A percentile compares a stretch with the other conserved stretches of the same genome.
These are phyloP conservation scores for Taeniopygia guttata DNA, from an alignment of 2,797 vertebrate species.

Conservation along the genomic window DNA sequence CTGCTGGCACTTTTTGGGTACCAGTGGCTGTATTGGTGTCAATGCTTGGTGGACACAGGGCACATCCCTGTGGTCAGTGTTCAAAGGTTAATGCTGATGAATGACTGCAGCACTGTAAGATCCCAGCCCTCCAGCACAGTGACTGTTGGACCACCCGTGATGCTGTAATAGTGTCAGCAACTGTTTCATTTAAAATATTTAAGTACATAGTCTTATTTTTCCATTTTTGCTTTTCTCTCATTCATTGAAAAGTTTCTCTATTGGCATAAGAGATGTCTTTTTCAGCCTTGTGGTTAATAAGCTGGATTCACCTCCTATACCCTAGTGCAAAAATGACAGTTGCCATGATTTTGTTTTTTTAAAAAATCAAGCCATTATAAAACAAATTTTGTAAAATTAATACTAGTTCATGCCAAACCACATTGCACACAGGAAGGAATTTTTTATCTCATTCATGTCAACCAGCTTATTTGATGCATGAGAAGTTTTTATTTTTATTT, in stretches of 20 bases:
- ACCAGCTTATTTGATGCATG: background rate
- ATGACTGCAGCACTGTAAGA: background rate
- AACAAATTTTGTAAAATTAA: background rate
- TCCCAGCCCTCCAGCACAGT: background rate
- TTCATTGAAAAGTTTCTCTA: background rate
- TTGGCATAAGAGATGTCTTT: background rate
- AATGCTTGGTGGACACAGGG: rapidly evolving
- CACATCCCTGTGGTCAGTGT: background rate
- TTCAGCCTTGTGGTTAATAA: background rate
- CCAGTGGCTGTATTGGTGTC: no score
- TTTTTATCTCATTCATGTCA: background rate
- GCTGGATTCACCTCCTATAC: background rate
- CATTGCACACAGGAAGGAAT: background rate
- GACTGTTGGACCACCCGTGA: background rate
- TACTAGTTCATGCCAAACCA: background rate
- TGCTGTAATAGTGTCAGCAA: background rate
- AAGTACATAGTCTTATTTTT: background rate
- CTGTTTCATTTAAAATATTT: background rate
- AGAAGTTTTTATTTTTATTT: background rate
- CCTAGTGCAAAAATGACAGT: background rate
- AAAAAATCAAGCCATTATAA: background rate
- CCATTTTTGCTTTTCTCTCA: background rate
- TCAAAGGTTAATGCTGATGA: background rate
- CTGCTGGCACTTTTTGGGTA: background rate
- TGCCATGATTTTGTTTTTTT: background rate